A percentile compares a stretch with the other conserved stretches of the same genome.
phyloP scores from a whole-genome alignment of 2,113 vertebrate genomes.

The Salminus brasiliensis region DNA sequence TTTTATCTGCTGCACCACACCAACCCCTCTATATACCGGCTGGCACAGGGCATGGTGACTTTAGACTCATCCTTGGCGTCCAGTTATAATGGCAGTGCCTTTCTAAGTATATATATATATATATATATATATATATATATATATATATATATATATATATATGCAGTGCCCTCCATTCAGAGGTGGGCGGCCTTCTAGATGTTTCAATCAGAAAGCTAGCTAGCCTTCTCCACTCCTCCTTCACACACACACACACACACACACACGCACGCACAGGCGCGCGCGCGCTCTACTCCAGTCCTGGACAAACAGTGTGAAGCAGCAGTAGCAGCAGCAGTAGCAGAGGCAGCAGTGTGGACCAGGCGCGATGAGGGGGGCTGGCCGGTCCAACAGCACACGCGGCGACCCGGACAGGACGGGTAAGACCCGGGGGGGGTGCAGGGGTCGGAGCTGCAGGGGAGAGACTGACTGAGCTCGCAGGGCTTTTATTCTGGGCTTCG shows the following conservation, averaged over 20 bases:
- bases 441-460: neutral
- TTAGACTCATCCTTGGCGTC: too few species aligned
- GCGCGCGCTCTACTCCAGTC: conserved; percentile 45
- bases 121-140: too few species aligned
- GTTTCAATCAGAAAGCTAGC: conserved; percentile 2
- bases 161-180: conserved; percentile 14
- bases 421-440: conserved; percentile 59
- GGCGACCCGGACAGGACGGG: conserved; percentile 64
- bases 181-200: conserved; percentile 55
- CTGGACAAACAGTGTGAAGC: conserved; percentile 35
- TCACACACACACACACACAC: neutral
- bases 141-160: too few species aligned
- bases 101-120: too few species aligned
- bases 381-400: conserved; percentile 62
- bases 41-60: too few species aligned
- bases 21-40: too few species aligned
- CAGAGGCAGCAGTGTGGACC: conserved; percentile 43
- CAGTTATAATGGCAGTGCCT: too few species aligned
- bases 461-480: neutral
- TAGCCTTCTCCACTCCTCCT: conserved; percentile 4
- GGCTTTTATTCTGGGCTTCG: neutral
- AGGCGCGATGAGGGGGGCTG: conserved; percentile 76
- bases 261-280: conserved; percentile 12
- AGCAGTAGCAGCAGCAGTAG: conserved; percentile 54
- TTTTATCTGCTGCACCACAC: too few species aligned